phyloP scores from a whole-genome alignment of 2,797 vertebrate species.

The Myripristis jacobus region DNA sequence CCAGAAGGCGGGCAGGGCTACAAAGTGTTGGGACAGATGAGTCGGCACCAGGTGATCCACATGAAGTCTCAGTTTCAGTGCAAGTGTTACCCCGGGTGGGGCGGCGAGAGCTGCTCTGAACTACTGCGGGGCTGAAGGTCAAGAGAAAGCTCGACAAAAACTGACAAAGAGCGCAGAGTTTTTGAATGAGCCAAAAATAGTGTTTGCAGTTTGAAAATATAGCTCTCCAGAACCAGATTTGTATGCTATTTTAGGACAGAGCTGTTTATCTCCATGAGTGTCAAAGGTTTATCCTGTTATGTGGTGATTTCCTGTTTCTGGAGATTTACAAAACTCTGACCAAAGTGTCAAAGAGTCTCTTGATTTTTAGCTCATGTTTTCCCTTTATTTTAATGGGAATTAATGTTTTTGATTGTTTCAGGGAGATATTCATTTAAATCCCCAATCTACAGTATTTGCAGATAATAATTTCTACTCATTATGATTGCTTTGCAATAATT shows the following conservation, averaged over 20 bases:
- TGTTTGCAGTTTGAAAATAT: background rate
- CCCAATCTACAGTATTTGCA: too few relatives aligned
- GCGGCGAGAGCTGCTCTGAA: slow-evolving; percentile 79
- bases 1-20: slow-evolving; percentile 63
- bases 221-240: background rate
- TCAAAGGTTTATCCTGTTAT: background rate
- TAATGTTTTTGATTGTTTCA: background rate
- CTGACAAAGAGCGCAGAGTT: background rate
- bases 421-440: too few relatives aligned
- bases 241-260: slow-evolving; percentile 4
- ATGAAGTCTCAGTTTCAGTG: slow-evolving; percentile 86
- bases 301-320: slow-evolving; percentile 14
- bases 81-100: slow-evolving; percentile 88
- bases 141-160: background rate
- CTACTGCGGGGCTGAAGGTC: slow-evolving; percentile 10
- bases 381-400: background rate
- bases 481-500: too few relatives aligned
- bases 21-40: slow-evolving; percentile 69
- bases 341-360: background rate
- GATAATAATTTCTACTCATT: too few relatives aligned
- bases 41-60: slow-evolving; percentile 16
- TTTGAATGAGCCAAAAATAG: background rate
- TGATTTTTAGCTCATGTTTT: background rate
- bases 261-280: slow-evolving; percentile 8
- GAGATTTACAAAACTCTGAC: background rate